Base-by-base conservation (phyloP, 2,888 invertebrate genomes). In the Epirrhoe tristata region DNA sequence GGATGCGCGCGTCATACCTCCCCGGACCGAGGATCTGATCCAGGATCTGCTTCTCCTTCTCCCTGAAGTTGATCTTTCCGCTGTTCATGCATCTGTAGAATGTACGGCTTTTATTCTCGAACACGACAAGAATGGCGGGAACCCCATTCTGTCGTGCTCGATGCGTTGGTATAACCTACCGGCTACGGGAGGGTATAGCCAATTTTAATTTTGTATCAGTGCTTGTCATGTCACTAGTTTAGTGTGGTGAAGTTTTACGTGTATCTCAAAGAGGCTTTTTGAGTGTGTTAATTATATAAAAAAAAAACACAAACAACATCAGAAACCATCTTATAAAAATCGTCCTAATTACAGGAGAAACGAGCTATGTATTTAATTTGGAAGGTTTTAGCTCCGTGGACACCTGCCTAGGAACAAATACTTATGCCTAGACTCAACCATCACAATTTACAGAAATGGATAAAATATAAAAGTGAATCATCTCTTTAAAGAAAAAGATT, bases 31-130 rank as follows among this genome's bases (percentile, higher is more conserved):
- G 95, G 91, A 98, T 98, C 94, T 97, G 96, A 93, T 98, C 98
- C 91, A 98, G 94, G 82, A 98, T 97, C 93, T 98, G 96, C 91
- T 98, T 98, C 94, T 98, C 98, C 93, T 97, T 98, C 94, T 97
- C 98, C 81, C 98, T 95, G 94, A 97, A 98, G 95, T 98, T 98
- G 89, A 97, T 96, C 94, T 96, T 97, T 84, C 80, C 86, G 58
- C 94, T 95, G 92, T 95, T 96, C 94, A 95, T 95, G 93, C 96
- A 96, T 95, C 97, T 97, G 94, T 60, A 57, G 52, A 53, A 53
- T 17, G 43, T 24, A 1, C 31, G 32, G 59, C 54, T 64, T 59
- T 63, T 65, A 59, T 55, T 56, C 65, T 59, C 55, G 55, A 55
- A 59, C 59, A 56, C 50, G 64, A 55, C 64, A 48, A 55, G 64